Evolutionary conservation across 2,113 vertebrate genomes (phyloP).

Genomic region (Meleagris gallopavo): DNA sequence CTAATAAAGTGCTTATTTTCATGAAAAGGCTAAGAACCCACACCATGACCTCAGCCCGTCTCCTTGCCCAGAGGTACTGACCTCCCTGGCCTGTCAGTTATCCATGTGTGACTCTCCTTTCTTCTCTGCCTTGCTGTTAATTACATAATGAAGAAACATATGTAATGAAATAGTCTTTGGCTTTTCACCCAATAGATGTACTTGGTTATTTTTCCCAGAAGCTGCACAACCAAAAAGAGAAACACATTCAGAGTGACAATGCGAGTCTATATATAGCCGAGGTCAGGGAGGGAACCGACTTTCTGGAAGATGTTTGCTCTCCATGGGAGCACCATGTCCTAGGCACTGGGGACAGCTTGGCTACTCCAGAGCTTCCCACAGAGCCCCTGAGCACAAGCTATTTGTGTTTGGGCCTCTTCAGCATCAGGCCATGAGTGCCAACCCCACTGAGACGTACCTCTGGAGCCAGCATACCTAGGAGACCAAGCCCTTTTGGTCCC

Average conservation of each 20-base stretch:
- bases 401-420: neutral
- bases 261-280: neutral
- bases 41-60: neutral
- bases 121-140: neutral
- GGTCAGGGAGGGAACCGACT: accelerated
- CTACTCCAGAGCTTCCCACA: neutral
- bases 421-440: neutral
- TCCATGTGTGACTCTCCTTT: neutral
- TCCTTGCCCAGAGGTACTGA: neutral
- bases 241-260: neutral
- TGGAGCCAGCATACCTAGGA: accelerated
- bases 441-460: accelerated
- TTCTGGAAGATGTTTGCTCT: neutral
- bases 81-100: neutral
- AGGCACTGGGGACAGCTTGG: neutral
- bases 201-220: neutral
- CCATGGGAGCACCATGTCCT: accelerated
- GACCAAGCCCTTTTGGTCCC: neutral
- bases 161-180: neutral
- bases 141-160: neutral
- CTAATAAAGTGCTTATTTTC: neutral
- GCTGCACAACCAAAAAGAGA: neutral
- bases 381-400: neutral
- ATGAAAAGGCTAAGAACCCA: neutral
- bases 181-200: neutral